Conservation (phyloP, 2,113 vertebrate genomes). For the Sialia sialis region DNA sequence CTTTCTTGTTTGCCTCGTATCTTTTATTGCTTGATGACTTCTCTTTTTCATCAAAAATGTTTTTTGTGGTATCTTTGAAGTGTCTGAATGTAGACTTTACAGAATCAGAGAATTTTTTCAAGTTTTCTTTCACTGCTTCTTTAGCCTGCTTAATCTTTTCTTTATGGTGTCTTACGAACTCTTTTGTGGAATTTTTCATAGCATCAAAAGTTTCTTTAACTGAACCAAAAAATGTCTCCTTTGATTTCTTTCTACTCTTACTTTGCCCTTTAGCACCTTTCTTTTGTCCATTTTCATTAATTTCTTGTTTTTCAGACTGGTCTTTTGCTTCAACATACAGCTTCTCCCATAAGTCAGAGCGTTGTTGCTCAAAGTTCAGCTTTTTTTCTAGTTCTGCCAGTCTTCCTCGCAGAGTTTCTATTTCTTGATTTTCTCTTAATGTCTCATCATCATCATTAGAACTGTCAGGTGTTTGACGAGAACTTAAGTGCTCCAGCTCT, state of each 20-base stretch:
- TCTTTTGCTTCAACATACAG: slow-evolving; percentile 91
- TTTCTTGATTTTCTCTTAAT: slow-evolving; percentile 62
- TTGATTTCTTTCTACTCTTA: slow-evolving; percentile 75
- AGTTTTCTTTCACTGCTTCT: slow-evolving; percentile 94
- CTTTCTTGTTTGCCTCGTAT: slow-evolving; percentile 64
- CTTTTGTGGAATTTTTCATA: slow-evolving; percentile 96
- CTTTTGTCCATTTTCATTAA: slow-evolving; percentile 40
- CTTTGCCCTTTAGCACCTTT: slow-evolving; percentile 74
- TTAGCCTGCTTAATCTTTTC: slow-evolving; percentile 98
- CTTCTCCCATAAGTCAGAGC: slow-evolving; percentile 94
- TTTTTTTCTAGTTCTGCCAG: slow-evolving; percentile 86
- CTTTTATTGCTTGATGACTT: slow-evolving; percentile 65
- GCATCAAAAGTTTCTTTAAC: slow-evolving; percentile 94
- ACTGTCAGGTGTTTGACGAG: not conserved
- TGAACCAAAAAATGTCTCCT: slow-evolving; percentile 82
- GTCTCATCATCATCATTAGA: not conserved
- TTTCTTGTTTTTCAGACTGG: slow-evolving; percentile 67
- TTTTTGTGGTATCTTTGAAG: slow-evolving; percentile 89
- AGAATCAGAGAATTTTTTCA: slow-evolving; percentile 95
- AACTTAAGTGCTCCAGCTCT: slow-evolving; percentile 76
- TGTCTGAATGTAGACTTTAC: slow-evolving; percentile 92
- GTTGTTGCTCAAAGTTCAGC: slow-evolving; percentile 91
- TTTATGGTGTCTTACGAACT: slow-evolving; percentile 96
- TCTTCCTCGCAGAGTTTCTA: slow-evolving; percentile 72
- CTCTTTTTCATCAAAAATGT: slow-evolving; percentile 82